Conservation (phyloP, 1,140 invertebrate species). For the Leptestheria dahalacensis region DNA sequence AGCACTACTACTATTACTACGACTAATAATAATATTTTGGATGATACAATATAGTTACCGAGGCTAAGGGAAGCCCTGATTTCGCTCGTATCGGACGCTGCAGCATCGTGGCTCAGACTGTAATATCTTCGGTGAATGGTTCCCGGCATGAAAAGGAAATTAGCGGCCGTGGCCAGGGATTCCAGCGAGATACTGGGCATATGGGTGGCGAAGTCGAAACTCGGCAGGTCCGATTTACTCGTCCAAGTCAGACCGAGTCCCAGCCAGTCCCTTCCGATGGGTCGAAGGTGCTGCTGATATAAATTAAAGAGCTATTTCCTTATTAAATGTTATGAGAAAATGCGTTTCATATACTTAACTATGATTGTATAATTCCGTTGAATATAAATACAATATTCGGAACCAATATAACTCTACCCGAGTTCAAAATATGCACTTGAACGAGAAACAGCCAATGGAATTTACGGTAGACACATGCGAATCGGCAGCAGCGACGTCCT, state of each 20-base stretch:
- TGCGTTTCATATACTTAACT: background rate
- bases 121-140: background rate
- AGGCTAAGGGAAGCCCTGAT: background rate
- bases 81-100: background rate
- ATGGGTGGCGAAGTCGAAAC: background rate
- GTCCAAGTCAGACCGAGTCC: constrained; percentile 3
- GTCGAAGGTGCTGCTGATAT: background rate
- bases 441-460: too few species aligned
- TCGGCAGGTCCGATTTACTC: background rate
- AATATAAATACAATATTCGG: background rate
- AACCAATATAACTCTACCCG: background rate
- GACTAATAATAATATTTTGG: too few species aligned
- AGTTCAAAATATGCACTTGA: too few species aligned
- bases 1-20: too few species aligned
- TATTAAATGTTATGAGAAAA: too few species aligned
- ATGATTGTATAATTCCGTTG: background rate
- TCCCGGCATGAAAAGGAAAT: background rate
- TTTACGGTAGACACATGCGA: background rate
- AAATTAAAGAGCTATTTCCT: too few species aligned
- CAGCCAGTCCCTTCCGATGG: background rate
- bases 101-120: background rate
- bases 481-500: background rate
- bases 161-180: background rate
- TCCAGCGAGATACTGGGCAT: background rate
- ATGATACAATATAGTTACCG: too few species aligned